phyloP scores from a whole-genome alignment of 1,140 invertebrate species.

The Hylaeus anthracinus region DNA sequence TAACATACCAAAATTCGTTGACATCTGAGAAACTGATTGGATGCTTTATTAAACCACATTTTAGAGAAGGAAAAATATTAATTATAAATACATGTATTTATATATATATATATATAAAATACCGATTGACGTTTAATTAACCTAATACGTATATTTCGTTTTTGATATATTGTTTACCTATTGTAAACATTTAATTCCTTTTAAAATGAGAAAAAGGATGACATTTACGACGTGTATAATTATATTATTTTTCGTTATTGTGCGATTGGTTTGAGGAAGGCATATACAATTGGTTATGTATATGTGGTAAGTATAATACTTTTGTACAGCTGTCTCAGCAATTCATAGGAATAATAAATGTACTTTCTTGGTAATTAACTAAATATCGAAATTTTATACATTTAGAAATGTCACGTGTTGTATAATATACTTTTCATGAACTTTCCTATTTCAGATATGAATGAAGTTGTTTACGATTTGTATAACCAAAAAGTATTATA shows the following conservation, averaged over 20 bases:
- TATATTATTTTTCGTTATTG: background rate
- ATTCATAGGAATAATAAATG: background rate
- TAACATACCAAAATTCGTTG: conserved; percentile 16
- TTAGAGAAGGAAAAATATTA: background rate
- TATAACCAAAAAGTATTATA: background rate
- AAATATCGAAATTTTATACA: background rate
- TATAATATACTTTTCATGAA: background rate
- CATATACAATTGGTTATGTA: no score
- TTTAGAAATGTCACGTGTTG: background rate
- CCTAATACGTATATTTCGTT: background rate
- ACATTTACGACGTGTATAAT: background rate
- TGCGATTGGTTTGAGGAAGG: background rate
- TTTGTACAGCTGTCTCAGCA: background rate
- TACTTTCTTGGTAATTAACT: background rate
- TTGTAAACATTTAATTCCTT: background rate
- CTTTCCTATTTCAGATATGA: background rate
- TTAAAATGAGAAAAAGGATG: no score
- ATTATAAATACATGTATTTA: conserved; percentile 2
- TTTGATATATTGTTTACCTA: background rate
- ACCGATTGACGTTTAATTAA: background rate
- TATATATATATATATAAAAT: background rate
- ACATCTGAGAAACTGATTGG: background rate
- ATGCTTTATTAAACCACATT: conserved; percentile 14
- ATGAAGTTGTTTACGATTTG: background rate
- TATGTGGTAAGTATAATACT: no score